phyloP scores from a whole-genome alignment of 2,888 invertebrate genomes.

The Ochropleura leucogaster region DNA sequence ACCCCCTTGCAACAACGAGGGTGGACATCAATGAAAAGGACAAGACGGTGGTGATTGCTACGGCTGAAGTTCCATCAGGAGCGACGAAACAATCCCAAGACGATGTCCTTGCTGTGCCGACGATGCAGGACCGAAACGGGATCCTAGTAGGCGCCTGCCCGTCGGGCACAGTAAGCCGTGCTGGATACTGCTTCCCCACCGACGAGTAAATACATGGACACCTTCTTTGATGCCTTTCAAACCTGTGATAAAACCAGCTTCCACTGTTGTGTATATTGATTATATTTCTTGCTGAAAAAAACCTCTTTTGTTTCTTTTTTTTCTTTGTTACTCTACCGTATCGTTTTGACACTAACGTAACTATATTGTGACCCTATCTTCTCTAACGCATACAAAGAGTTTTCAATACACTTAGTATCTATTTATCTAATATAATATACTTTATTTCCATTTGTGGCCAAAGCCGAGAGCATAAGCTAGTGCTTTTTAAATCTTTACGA shows the following conservation, averaged over 20 bases:
- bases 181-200: slow-evolving; percentile 46
- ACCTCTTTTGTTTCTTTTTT: background rate
- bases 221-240: background rate
- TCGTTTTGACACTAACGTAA: background rate
- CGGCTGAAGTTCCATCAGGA: slow-evolving; percentile 25
- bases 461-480: too few relatives aligned
- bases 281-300: slow-evolving; percentile 10
- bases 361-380: background rate
- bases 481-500: too few relatives aligned
- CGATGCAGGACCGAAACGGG: slow-evolving; percentile 36
- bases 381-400: background rate
- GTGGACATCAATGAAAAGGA: slow-evolving; percentile 49
- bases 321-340: background rate
- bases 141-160: slow-evolving; percentile 52
- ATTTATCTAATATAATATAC: background rate
- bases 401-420: background rate
- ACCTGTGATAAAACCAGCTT: slow-evolving; percentile 12
- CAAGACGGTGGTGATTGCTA: slow-evolving; percentile 40
- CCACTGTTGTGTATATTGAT: background rate
- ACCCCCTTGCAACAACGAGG: slow-evolving; percentile 46
- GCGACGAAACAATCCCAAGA: background rate
- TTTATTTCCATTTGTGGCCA: background rate
- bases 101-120: background rate
- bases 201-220: slow-evolving; percentile 40
- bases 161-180: slow-evolving; percentile 2